These are phyloP conservation scores for Hirudo medicinalis DNA, from an alignment of 1,140 invertebrate species.

Conservation along the genomic window DNA sequence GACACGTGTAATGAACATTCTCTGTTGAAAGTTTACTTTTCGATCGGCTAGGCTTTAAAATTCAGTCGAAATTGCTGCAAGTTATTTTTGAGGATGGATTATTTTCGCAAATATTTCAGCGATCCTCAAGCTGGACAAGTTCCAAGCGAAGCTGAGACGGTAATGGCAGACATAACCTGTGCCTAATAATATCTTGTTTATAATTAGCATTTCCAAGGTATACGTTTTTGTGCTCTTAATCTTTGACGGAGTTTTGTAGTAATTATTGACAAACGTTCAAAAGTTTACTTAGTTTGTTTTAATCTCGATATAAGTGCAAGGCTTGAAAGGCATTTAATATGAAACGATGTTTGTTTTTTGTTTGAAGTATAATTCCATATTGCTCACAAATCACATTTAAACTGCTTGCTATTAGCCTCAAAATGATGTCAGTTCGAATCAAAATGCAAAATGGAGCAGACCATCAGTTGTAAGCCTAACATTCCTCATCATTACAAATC, in stretches of 20 bases:
- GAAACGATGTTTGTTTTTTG: constrained; percentile 5
- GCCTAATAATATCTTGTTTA: background rate
- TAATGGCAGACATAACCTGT: constrained; percentile 39
- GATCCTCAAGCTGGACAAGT: constrained; percentile 56
- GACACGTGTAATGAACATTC: constrained; percentile 10
- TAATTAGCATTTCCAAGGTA: background rate
- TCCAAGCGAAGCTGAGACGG: constrained; percentile 68
- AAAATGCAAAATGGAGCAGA: constrained; percentile 15
- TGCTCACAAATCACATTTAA: too few species aligned
- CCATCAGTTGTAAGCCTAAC: background rate
- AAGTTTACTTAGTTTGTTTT: too few species aligned
- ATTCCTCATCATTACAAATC: constrained; percentile 5
- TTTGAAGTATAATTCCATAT: constrained; percentile 2
- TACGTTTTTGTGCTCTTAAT: background rate
- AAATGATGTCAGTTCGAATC: constrained; percentile 1
- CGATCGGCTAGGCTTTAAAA: background rate
- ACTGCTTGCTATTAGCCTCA: background rate
- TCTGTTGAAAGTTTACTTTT: background rate
- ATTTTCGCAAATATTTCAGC: constrained; percentile 50
- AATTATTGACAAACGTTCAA: too few species aligned
- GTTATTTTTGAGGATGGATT: constrained; percentile 32
- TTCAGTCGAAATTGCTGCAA: too few species aligned
- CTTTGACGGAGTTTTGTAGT: too few species aligned
- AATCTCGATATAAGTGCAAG: too few species aligned
- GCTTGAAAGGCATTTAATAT: too few species aligned